Base-by-base conservation (phyloP, 2,113 vertebrate genomes). In the Girardinichthys multiradiatus region DNA sequence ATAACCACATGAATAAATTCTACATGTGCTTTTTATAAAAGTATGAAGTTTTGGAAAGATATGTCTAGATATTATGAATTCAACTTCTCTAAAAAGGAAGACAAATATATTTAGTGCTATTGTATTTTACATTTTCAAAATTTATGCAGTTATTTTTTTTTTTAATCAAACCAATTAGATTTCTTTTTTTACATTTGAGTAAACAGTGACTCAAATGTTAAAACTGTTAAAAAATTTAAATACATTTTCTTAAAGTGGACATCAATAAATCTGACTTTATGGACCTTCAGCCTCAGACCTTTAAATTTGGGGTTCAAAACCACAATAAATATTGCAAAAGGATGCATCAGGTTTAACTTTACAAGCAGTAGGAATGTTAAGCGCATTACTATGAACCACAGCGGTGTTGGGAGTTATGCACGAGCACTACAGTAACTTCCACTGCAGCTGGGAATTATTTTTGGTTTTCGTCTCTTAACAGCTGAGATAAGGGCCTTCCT, bases 401-500 rank as follows among this genome's bases (percentile, higher is more conserved):
- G 51, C 28, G 27, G 48, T 39, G 35, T 21, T 64, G 7, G 21
- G 65, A 74, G 65, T 48, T 76, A 72, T 57, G 21, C 5, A 51
- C 21, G 31, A 59, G 28, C 9, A 48, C 33, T 7, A 21, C 31
- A 21, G 59, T 82, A 39, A 68, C 30, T 27, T 68, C 77, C 64
- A 51, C 62, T 24, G 82, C 58, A 65, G 77, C 77, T 61, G 29
- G 68, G 35, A 79, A 66, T 39, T 91, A 90, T 91, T 84, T 91
- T 89, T 86, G 85, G 85, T 70, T 28, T 4, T 77, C 8, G 37
- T 83, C 84, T 33, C 83, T 72, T 87, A 67, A 80, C 51, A 77
- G 70, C 65, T 57, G 30, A 79, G 85, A 92, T 89, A 90, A 80
- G 70, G 26, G 19, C 21, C 72, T 62, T 72, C 68, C 61, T 72